Conservation (phyloP, 2,888 invertebrate species). For the Cheilosia vulpina region DNA sequence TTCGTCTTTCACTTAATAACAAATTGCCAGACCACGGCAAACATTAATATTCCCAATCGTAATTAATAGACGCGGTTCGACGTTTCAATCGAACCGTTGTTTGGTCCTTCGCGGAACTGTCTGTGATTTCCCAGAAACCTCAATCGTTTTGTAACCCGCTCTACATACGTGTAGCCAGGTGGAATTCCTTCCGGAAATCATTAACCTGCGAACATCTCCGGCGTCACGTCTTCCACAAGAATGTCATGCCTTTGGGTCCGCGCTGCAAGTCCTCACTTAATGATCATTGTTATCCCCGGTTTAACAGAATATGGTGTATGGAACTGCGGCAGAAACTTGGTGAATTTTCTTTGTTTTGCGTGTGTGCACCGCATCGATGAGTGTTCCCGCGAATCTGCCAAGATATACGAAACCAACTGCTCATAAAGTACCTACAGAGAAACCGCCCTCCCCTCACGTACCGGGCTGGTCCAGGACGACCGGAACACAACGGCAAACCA, state of each 20-base stretch:
- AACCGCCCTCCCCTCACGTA: neutral
- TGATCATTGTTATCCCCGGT: conserved; percentile 47
- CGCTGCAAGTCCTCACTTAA: conserved; percentile 39
- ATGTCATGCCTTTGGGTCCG: conserved; percentile 44
- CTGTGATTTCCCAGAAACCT: conserved; percentile 47
- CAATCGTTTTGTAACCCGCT: conserved; percentile 15
- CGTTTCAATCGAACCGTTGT: conserved; percentile 46
- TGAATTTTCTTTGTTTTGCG: conserved; percentile 16
- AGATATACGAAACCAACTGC: conserved; percentile 53
- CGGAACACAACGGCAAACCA: conserved; percentile 47
- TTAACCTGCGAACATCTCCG: conserved; percentile 53
- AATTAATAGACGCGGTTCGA: conserved; percentile 56
- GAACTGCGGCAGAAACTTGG: neutral
- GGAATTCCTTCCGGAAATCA: conserved; percentile 73
- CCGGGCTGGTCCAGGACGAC: conserved; percentile 14
- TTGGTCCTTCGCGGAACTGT: conserved; percentile 47
- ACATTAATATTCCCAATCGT: conserved; percentile 48
- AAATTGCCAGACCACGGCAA: conserved; percentile 16
- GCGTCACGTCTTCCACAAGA: conserved; percentile 32
- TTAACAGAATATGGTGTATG: conserved; percentile 1
- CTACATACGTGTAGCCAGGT: neutral
- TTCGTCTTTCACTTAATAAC: conserved; percentile 14
- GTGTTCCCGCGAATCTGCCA: conserved; percentile 29
- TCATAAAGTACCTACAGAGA: conserved; percentile 54
- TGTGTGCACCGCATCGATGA: conserved; percentile 32